A percentile compares a stretch with the other conserved stretches of the same genome.
Conservation (phyloP, 2,797 vertebrate species). For the Basileuterus tristriatus region DNA sequence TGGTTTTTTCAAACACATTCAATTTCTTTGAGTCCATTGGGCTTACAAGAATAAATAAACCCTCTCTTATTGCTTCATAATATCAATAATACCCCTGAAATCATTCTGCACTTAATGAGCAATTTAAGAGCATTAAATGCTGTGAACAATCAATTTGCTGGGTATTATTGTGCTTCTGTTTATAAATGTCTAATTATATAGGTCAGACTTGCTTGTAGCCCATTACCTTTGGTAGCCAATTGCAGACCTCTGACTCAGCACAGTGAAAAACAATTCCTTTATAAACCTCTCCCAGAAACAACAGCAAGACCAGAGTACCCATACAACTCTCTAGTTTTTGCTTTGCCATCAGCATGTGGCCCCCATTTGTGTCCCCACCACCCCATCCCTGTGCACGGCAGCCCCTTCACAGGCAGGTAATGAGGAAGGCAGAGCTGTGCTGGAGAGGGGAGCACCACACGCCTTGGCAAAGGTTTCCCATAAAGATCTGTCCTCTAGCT, state of each 20-base stretch:
- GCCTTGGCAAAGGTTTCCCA: conserved; percentile 85
- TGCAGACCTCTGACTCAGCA: conserved; percentile 4
- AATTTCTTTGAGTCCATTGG: conserved; percentile 60
- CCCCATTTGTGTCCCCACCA: accelerated
- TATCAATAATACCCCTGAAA: conserved; percentile 68
- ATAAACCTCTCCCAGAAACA: neutral
- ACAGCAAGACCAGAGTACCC: neutral
- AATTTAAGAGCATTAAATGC: conserved; percentile 69
- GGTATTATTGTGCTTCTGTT: conserved; percentile 58
- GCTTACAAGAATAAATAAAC: conserved; percentile 72
- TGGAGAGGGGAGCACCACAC: conserved; percentile 32
- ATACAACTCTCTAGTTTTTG: neutral
- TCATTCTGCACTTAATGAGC: conserved; percentile 61
- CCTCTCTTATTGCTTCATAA: conserved; percentile 63
- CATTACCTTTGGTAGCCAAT: conserved; percentile 45
- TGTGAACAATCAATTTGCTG: conserved; percentile 74
- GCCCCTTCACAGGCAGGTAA: conserved; percentile 42
- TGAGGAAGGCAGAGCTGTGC: conserved; percentile 59
- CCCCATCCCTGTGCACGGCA: accelerated
- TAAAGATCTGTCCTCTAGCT: conserved; percentile 87
- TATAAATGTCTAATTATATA: conserved; percentile 71
- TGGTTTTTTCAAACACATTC: conserved; percentile 62
- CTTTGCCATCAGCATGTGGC: neutral
- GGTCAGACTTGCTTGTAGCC: conserved; percentile 35
- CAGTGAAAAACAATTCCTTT: conserved; percentile 20